A percentile compares a stretch with the other conserved stretches of the same genome.
Evolutionary conservation across 2,113 vertebrate genomes (phyloP).

Genomic region (Myanophis thanlyinensis): DNA sequence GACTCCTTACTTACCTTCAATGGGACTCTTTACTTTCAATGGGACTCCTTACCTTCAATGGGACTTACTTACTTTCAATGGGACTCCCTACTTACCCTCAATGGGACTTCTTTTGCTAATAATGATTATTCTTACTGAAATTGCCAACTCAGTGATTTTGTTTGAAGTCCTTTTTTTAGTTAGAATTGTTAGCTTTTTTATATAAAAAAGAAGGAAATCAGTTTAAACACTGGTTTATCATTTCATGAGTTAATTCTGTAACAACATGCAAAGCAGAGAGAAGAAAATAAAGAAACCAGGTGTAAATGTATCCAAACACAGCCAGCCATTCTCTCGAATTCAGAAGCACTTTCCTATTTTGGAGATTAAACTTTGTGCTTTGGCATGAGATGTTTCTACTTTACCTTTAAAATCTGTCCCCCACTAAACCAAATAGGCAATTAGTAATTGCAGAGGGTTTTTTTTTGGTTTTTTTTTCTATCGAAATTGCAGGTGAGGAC

Average conservation of each 20-base stretch:
- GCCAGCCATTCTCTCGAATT: not conserved
- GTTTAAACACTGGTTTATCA: not conserved
- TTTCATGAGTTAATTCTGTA: not conserved
- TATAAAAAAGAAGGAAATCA: not conserved
- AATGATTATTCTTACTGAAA: not conserved
- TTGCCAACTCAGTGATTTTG: not conserved
- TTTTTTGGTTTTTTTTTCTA: not conserved
- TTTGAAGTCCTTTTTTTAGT: not conserved
- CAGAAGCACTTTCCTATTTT: not conserved
- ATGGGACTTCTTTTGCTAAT: not conserved
- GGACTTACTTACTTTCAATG: too few species aligned
- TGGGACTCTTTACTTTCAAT: too few species aligned
- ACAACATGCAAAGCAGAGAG: not conserved
- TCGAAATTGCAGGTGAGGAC: not conserved
- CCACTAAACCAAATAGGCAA: not conserved
- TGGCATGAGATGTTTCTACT: not conserved
- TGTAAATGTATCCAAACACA: not conserved
- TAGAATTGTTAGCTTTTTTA: not conserved
- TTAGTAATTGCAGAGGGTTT: not conserved
- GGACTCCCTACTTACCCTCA: not conserved
- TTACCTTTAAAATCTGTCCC: not conserved
- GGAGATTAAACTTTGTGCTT: not conserved
- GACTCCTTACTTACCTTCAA: too few species aligned
- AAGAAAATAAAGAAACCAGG: not conserved
- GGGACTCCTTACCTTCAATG: too few species aligned